phyloP scores from a whole-genome alignment of 2,113 vertebrate species.

The Morone chrysops region DNA sequence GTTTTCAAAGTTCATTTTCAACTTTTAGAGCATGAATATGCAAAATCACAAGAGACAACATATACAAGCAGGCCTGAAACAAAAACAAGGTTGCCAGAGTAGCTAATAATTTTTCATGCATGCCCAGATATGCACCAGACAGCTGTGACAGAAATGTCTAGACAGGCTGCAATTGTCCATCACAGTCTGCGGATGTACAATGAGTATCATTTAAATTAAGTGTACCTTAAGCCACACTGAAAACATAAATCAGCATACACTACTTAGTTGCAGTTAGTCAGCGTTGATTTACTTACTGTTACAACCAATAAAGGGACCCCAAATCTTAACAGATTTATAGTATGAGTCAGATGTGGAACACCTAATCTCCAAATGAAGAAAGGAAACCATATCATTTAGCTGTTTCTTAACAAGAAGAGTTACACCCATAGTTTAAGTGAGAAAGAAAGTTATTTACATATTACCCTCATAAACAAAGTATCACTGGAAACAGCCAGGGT shows the following conservation, averaged over 20 bases:
- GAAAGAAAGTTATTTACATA: constrained; percentile 14
- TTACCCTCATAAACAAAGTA: not conserved
- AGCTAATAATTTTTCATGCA: not conserved
- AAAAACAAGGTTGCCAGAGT: not conserved
- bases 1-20: not conserved
- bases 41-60: not conserved
- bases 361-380: not conserved
- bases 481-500: constrained; percentile 36
- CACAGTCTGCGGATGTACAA: not conserved
- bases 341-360: not conserved
- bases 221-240: not conserved
- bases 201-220: not conserved
- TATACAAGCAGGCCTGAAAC: not conserved
- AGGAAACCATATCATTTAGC: not conserved
- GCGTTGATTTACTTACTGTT: not conserved
- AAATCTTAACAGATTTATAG: not conserved
- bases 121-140: too few species aligned
- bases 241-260: not conserved
- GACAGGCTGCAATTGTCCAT: not conserved
- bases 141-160: not conserved
- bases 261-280: not conserved
- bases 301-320: not conserved
- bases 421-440: not conserved
- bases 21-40: not conserved
- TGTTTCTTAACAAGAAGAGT: not conserved